Evolutionary conservation across 1,140 invertebrate species (phyloP), one percentile per base, ranked within the genome.

Genomic region (Cryptotermes secundus): DNA sequence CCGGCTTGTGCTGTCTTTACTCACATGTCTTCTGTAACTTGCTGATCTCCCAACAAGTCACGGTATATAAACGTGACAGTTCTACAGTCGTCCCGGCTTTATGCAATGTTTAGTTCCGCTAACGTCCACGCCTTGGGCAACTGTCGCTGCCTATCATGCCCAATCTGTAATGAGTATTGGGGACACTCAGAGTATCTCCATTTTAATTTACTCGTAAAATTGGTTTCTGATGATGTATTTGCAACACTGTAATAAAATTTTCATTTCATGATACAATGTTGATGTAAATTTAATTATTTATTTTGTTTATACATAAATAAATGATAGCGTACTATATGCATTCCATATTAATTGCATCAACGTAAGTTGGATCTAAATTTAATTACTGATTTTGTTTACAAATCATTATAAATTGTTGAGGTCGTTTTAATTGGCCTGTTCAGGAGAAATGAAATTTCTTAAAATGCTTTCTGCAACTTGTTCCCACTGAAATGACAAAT

Each of bases 201-300:
- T 72, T 72, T 72, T 72, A 72, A 72, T 72, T 72, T 72, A n/a
- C 59, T 72, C 59, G 59, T 72, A 72, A 72, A 72, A 72, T 72
- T 72, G 59, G 59, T 72, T 59, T 31, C 59, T 49, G 22, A n/a
- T 31, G 59, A 72, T 72, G 26, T 72, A 31, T 72, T 72, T 72
- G 59, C 59, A 7, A 31, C 59, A 16, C 24, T 22, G 53, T 59
- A 59, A 59, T n/a, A 59, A 59, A 59, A 59, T 59, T 59, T 14
- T 22, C 16, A 59, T 59, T 72, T 72, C 59, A 31, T 72, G 59
- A 72, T 72, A n/a, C 59, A n/a, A 72, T 72, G 59, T 72, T 72
- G 59, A 72, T 72, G 59, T 72, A 72, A 72, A 72, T 72, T 72
- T 72, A 72, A 72, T 72, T 72, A 72, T 72, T 72, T 72, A 72